Base-by-base conservation (phyloP, 2,797 vertebrate species). In the Centropyge bicolor region DNA sequence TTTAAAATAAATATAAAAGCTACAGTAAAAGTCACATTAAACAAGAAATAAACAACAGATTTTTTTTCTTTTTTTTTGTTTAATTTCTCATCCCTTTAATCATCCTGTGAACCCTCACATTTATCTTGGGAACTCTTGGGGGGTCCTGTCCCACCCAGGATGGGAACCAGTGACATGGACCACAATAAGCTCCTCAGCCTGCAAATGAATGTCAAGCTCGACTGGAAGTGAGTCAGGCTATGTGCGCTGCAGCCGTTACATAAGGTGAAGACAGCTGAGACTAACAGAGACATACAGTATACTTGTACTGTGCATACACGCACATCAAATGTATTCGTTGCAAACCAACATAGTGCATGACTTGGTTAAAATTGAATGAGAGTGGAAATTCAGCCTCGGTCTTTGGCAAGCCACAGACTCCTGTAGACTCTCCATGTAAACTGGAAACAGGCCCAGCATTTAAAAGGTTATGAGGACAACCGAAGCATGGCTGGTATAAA, bases 321-420 rank as follows among this genome's bases (percentile, higher is more conserved):
- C 60, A 56, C 10, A 24, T 0, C 8, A n/a, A 43, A 56, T 20
- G 35, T 38, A 48, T 52, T 46, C 46, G 78, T 67, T 63, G 56
- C 59, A 73, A 66, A 52, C 68, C 57, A 48, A 31, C 1, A 0
- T 20, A 31, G 45, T 45, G 71, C 41, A 24, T 79, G 65, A 75
- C 59, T 59, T 9, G 48, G 22, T 69, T 51, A 82, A 82, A 76
- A 86, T 68, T 76, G 17, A 82, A 84, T 67, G 8, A 80, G 46
- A 45, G 14, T 8, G 48, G 38, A 1, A 60, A 63, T 72, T 73
- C 54, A 66, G 69, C 6, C 0, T 6, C 55, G 70, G 75, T 72
- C 65, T 80, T 81, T 27, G 20, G 57, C 6, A 66, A 54, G 60
- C 73, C 81, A 55, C 63, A 83, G 48, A 76, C 80, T 49, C 65